Base-by-base conservation (phyloP, 1,140 invertebrate species). In the Drosophila nigrodunni region DNA sequence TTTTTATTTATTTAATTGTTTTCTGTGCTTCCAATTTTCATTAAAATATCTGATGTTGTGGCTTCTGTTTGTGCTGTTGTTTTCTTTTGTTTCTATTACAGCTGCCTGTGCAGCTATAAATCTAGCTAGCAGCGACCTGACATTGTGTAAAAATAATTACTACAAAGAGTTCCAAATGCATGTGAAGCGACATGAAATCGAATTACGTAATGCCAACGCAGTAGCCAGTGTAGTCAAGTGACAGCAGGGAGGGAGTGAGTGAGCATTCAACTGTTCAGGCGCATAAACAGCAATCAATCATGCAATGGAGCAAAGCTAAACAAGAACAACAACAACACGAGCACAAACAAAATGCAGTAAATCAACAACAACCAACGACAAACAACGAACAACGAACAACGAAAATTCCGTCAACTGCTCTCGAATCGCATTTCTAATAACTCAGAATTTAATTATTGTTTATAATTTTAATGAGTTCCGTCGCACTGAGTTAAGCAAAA, bases 211-310 rank as follows among this genome's bases (percentile, higher is more conserved):
- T 70, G 37, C 41, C 60, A 59, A 39, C 18, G 55, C 18, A 44
- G 55, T 34, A 39, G 41, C 49, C 35, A 54, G 1, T 44, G 49
- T 44, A 61, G 66, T 67, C 61, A 54, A 65, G 21, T 41, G 8
- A 21, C 41, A 6, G 41, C 21, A 58, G 25, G 7, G 21, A 13
- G 8, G 54, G 10, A 1, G 5, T n/a, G 37, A 18, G 35, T 10
- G n/a, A 7, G 34, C 4, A 8, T 9, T 44, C 8, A 62, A 58
- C 11, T 43, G 64, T 41, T 46, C 60, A 61, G 70, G 37, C 58
- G 71, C 75, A 78, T 86, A 86, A 81, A 86, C 82, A 86, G 50
- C 82, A 86, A 86, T 86, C 82, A 86, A 86, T 86, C 82, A 81
- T 79, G 65, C 7, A 50, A 49, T 18, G 43, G 21, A 65, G 57